Percentiles rank a stretch among this genome's conserved stretches.
Conservation (phyloP, 1,140 invertebrate genomes). For the Drosophila subobscura region DNA sequence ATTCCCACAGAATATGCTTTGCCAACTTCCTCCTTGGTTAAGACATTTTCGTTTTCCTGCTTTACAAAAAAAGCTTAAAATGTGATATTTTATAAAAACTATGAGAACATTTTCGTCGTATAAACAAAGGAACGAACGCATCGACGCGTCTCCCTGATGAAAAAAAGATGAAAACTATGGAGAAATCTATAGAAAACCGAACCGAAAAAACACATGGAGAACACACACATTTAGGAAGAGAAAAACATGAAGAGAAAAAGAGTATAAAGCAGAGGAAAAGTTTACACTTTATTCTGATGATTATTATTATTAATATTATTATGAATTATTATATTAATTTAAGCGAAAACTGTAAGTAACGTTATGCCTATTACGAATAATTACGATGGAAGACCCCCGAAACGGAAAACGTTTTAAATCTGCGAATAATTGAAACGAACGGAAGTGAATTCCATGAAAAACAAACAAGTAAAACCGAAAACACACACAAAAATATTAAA, state of each 20-base stretch:
- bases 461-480: slow-evolving; percentile 23
- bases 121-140: slow-evolving; percentile 45
- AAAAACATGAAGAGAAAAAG: slow-evolving; percentile 2
- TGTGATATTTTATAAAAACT: slow-evolving; percentile 83
- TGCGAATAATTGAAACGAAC: slow-evolving; percentile 50
- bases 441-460: slow-evolving; percentile 10
- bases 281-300: slow-evolving; percentile 68
- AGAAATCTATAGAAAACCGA: slow-evolving; percentile 26
- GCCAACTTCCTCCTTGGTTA: slow-evolving; percentile 28
- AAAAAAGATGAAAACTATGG: too few relatives aligned
- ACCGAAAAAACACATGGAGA: slow-evolving; percentile 3
- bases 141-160: neutral
- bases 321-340: slow-evolving; percentile 70
- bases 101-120: slow-evolving; percentile 28
- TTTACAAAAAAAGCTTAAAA: slow-evolving; percentile 76
- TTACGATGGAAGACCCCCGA: slow-evolving; percentile 26
- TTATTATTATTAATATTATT: slow-evolving; percentile 62
- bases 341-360: slow-evolving; percentile 75
- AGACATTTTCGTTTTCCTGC: slow-evolving; percentile 39
- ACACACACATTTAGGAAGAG: slow-evolving; percentile 6
- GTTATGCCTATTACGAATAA: slow-evolving; percentile 71
- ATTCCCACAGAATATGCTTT: slow-evolving; percentile 13
- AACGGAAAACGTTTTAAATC: slow-evolving; percentile 58
- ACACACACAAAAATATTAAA: slow-evolving; percentile 56
- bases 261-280: slow-evolving; percentile 37